Conservation (phyloP, 1,140 invertebrate genomes). For the Tetraneura akinire region DNA sequence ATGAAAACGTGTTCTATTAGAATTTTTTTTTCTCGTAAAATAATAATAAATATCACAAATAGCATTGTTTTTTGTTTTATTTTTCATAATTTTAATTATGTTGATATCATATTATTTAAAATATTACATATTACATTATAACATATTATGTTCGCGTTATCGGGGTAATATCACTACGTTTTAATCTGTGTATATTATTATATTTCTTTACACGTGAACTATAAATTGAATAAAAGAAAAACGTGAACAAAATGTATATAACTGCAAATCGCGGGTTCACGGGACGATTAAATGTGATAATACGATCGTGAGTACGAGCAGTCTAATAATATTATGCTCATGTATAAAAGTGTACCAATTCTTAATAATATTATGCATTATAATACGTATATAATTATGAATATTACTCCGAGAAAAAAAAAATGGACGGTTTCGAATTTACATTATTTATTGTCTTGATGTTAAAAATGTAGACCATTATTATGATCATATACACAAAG, state of each 20-base stretch:
- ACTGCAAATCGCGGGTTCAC: background rate
- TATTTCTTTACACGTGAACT: background rate
- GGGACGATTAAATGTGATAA: constrained; percentile 20
- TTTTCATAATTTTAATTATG: too few relatives aligned
- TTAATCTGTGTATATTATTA: background rate
- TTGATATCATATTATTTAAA: background rate
- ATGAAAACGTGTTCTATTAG: too few relatives aligned
- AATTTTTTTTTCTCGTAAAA: too few relatives aligned
- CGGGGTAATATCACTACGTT: background rate
- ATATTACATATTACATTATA: too few relatives aligned
- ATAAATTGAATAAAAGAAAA: constrained; percentile 24
- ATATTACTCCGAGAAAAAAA: background rate
- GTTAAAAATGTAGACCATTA: too few relatives aligned
- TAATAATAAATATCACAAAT: too few relatives aligned
- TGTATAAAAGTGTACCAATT: background rate
- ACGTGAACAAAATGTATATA: background rate
- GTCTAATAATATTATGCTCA: background rate
- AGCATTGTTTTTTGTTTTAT: too few relatives aligned
- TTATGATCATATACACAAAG: too few relatives aligned
- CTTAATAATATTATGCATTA: background rate
- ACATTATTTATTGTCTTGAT: background rate
- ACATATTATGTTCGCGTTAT: background rate
- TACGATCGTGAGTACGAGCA: background rate
- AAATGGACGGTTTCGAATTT: background rate
- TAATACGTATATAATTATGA: background rate